Percentiles rank a stretch among this genome's conserved stretches.
phyloP scores from a whole-genome alignment of 2,113 vertebrate genomes.

The Dolichallabes microphthalmus region DNA sequence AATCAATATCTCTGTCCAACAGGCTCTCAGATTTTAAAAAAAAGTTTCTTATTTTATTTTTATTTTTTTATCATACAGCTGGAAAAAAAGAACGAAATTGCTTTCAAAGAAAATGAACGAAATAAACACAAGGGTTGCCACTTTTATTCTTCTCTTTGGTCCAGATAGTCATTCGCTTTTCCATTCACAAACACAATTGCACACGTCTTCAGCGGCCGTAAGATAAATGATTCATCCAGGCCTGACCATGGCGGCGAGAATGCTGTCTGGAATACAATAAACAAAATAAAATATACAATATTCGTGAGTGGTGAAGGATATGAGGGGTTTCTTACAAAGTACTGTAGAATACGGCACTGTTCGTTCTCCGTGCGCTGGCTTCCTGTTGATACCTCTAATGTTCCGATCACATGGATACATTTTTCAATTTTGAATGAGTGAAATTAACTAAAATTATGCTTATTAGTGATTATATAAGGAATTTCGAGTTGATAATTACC shows the following conservation, averaged over 20 bases:
- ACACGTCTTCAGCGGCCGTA: background rate
- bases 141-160: background rate
- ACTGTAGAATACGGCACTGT: background rate
- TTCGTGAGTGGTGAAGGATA: background rate
- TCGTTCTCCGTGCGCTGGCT: background rate
- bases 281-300: background rate
- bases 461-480: background rate
- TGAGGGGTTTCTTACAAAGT: background rate
- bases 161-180: constrained; percentile 14
- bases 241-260: background rate
- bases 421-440: background rate
- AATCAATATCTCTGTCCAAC: constrained; percentile 45
- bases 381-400: background rate
- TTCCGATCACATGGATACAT: background rate
- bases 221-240: constrained; percentile 10
- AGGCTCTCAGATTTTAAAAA: constrained; percentile 26
- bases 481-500: background rate
- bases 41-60: background rate
- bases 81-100: constrained; percentile 25
- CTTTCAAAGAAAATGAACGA: constrained; percentile 22
- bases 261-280: background rate
- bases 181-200: constrained; percentile 24
- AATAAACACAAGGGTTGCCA: constrained; percentile 17
- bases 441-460: background rate
- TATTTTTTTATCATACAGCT: constrained; percentile 18